A percentile compares a stretch with the other conserved stretches of the same genome.
Evolutionary conservation across 92 coral and sea anemone genomes (phyloP).

Genomic region (Porites divaricata): DNA sequence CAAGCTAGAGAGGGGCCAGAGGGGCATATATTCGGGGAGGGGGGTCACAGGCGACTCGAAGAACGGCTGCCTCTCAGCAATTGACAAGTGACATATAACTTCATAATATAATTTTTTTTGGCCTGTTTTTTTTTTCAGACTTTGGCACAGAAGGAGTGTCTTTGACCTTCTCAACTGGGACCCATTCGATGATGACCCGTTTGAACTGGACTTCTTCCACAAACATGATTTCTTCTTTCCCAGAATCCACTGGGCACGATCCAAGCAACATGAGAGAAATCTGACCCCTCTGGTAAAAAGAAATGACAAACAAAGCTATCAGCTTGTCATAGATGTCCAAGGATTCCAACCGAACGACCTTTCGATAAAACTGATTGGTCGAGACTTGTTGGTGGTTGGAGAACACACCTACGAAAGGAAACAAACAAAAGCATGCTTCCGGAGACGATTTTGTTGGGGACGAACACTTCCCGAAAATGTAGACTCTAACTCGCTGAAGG

Average conservation of each 20-base stretch:
- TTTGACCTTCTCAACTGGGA: constrained; percentile 47
- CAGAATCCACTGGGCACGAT: constrained; percentile 21
- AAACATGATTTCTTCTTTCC: constrained; percentile 24
- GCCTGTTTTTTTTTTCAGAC: constrained; percentile 9
- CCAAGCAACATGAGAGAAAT: constrained; percentile 4
- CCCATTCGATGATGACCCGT: constrained; percentile 47
- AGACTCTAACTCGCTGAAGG: neutral
- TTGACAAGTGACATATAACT: neutral
- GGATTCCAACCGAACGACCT: constrained; percentile 67
- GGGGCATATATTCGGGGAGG: too few relatives aligned
- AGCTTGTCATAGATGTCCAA: constrained; percentile 41
- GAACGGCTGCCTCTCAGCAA: neutral
- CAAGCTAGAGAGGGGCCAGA: too few relatives aligned
- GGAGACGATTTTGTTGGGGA: constrained; percentile 46
- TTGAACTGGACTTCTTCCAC: constrained; percentile 42
- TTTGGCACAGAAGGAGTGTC: constrained; percentile 23
- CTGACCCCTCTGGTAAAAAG: constrained; percentile 5
- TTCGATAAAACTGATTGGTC: constrained; percentile 43
- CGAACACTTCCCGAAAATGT: constrained; percentile 44
- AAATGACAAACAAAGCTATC: constrained; percentile 21
- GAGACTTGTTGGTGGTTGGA: constrained; percentile 43
- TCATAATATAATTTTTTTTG: too few relatives aligned
- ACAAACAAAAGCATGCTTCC: constrained; percentile 32
- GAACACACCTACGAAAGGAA: constrained; percentile 9
- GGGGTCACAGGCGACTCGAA: too few relatives aligned